Evolutionary conservation across 2,888 invertebrate genomes (phyloP).

Genomic region (Acronicta leporina): DNA sequence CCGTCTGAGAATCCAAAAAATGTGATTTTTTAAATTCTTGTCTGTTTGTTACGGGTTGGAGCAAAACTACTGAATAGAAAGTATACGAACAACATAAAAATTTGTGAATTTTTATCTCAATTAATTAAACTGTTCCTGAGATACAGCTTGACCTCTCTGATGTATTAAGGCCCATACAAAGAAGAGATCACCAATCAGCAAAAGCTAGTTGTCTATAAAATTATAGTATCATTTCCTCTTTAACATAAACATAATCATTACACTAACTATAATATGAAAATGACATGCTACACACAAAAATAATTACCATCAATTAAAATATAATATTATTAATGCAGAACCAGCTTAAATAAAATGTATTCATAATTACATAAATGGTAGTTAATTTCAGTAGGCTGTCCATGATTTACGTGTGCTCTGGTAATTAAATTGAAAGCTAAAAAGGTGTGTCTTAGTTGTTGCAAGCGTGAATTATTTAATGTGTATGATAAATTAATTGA

Average conservation of each 20-base stretch:
- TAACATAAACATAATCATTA: neutral
- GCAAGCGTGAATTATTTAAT: constrained; percentile 20
- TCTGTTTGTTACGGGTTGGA: too few species aligned
- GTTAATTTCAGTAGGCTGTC: constrained; percentile 46
- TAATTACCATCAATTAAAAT: constrained; percentile 43
- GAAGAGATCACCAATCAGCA: too few species aligned
- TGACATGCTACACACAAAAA: constrained; percentile 14
- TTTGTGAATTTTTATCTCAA: too few species aligned
- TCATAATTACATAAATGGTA: constrained; percentile 55
- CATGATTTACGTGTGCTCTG: constrained; percentile 50
- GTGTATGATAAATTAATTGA: constrained; percentile 36
- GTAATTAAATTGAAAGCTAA: constrained; percentile 53
- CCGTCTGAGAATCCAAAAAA: too few species aligned
- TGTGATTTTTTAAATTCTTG: too few species aligned
- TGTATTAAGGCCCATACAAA: too few species aligned
- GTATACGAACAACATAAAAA: too few species aligned
- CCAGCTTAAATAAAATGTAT: constrained; percentile 32
- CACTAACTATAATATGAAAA: constrained; percentile 7
- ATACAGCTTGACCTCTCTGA: too few species aligned
- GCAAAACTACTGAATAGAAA: too few species aligned
- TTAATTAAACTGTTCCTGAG: too few species aligned
- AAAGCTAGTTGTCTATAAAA: too few species aligned
- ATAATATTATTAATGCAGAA: constrained; percentile 33
- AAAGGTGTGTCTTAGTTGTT: constrained; percentile 38
- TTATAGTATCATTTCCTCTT: neutral